Conservation (phyloP, 2,797 vertebrate species). For the Lutjanus campechanus region DNA sequence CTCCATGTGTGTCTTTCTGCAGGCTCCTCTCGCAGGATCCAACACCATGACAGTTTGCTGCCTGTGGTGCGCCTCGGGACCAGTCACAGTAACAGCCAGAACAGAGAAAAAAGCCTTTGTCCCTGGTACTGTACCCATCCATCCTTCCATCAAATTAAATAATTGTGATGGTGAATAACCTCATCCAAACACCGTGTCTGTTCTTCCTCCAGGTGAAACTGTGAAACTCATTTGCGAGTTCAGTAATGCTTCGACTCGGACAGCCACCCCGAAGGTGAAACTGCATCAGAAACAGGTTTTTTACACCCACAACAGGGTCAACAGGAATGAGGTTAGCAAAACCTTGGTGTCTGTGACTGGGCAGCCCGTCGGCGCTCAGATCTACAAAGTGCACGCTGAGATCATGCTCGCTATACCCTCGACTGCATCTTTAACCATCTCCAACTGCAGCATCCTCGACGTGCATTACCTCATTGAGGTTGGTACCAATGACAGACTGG, state of each 20-base stretch:
- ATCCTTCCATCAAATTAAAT: neutral
- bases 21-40: conserved; percentile 68
- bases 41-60: conserved; percentile 57
- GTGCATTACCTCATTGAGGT: conserved; percentile 70
- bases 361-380: conserved; percentile 13
- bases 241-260: conserved; percentile 59
- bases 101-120: conserved; percentile 65
- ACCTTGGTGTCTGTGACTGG: neutral
- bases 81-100: conserved; percentile 50
- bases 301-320: neutral
- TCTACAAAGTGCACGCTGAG: conserved; percentile 23
- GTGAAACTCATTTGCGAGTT: conserved; percentile 64
- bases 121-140: conserved; percentile 53
- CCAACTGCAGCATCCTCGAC: conserved; percentile 70
- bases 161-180: neutral
- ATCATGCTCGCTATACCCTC: conserved; percentile 60
- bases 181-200: neutral
- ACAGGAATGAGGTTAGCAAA: accelerated
- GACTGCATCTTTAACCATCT: conserved; percentile 34
- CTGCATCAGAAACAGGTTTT: conserved; percentile 65
- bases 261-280: conserved; percentile 43
- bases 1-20: conserved; percentile 17
- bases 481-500: conserved; percentile 16
- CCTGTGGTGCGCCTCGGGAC: conserved; percentile 65
- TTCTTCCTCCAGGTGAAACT: conserved; percentile 65